Conservation (phyloP, 2,888 invertebrate species). For the Caenorhabditis auriculariae region DNA sequence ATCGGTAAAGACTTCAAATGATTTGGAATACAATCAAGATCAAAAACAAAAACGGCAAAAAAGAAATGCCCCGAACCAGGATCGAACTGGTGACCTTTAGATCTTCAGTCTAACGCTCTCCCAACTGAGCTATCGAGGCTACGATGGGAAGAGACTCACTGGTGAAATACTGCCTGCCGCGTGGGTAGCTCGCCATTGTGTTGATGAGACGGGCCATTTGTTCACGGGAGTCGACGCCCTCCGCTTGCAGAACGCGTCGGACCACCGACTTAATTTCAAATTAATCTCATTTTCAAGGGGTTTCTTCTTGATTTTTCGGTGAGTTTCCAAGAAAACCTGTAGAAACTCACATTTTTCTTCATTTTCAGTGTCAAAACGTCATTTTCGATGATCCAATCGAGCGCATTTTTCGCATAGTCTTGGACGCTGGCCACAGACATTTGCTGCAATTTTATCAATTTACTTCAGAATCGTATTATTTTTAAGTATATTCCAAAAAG, state of each 20-base stretch:
- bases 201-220: constrained; percentile 42
- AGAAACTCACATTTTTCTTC: constrained; percentile 31
- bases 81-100: constrained; percentile 61
- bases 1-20: no score
- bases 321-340: background rate
- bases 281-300: background rate
- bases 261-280: constrained; percentile 24
- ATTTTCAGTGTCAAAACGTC: constrained; percentile 37
- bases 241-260: constrained; percentile 34
- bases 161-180: constrained; percentile 29
- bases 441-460: constrained; percentile 41
- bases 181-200: constrained; percentile 34
- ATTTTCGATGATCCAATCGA: constrained; percentile 37
- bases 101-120: constrained; percentile 63
- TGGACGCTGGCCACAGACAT: constrained; percentile 29
- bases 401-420: constrained; percentile 25
- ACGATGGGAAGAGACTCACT: constrained; percentile 6
- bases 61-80: constrained; percentile 13
- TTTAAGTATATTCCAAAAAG: no score
- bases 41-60: no score
- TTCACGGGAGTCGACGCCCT: constrained; percentile 39
- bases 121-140: constrained; percentile 55
- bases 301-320: no score
- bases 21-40: no score
- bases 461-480: no score